phyloP scores from a whole-genome alignment of 2,113 vertebrate genomes.

The Plectropomus leopardus region DNA sequence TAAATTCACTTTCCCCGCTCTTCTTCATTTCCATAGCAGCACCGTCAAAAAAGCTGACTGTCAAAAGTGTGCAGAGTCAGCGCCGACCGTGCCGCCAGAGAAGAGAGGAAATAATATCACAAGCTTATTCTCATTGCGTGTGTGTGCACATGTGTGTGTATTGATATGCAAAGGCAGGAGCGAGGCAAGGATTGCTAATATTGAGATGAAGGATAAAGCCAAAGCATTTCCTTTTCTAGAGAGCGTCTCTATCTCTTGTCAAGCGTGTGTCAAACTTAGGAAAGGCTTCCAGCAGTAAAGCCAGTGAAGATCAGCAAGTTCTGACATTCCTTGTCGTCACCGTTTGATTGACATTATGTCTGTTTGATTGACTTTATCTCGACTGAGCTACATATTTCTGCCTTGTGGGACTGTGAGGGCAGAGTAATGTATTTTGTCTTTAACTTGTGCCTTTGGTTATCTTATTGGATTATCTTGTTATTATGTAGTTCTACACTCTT shows the following conservation, averaged over 20 bases:
- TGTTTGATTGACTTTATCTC: constrained; percentile 15
- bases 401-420: not conserved
- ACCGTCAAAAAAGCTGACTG: constrained; percentile 65
- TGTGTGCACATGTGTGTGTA: not conserved
- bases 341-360: constrained; percentile 17
- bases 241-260: not conserved
- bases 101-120: constrained; percentile 37
- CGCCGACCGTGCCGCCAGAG: constrained; percentile 30
- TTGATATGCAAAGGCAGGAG: constrained; percentile 14
- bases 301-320: not conserved
- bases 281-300: constrained; percentile 11
- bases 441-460: not conserved
- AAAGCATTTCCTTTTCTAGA: constrained; percentile 15
- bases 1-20: constrained; percentile 52
- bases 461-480: not conserved
- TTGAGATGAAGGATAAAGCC: constrained; percentile 17
- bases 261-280: constrained; percentile 17
- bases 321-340: not conserved
- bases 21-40: constrained; percentile 64
- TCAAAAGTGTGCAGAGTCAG: constrained; percentile 62
- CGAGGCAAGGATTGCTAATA: constrained; percentile 14
- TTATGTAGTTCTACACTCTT: not conserved
- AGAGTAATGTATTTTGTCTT: not conserved
- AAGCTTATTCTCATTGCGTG: constrained; percentile 10
- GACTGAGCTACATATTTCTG: not conserved